phyloP scores from a whole-genome alignment of 2,888 invertebrate genomes.

The Drosophila antonietae region DNA sequence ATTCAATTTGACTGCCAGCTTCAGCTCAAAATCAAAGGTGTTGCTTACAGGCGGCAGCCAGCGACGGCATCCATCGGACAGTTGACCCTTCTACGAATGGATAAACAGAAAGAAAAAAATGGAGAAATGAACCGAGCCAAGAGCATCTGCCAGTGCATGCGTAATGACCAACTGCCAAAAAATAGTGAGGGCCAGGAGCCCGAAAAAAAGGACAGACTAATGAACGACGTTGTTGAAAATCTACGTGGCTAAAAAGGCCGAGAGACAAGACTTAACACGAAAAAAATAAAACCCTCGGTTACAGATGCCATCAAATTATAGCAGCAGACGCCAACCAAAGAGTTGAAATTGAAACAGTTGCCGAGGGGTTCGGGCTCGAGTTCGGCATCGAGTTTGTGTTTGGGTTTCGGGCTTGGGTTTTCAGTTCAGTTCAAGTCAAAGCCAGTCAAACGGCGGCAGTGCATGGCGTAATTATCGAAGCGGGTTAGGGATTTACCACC shows the following conservation, averaged over 20 bases:
- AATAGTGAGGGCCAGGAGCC: constrained; percentile 58
- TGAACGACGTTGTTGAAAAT: constrained; percentile 75
- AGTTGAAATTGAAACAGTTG: constrained; percentile 71
- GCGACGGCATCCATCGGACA: constrained; percentile 45
- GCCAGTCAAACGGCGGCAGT: constrained; percentile 63
- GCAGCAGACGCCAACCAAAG: constrained; percentile 58
- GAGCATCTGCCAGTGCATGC: constrained; percentile 82
- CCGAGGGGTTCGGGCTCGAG: constrained; percentile 62
- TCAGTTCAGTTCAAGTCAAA: constrained; percentile 57
- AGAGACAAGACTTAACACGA: constrained; percentile 11
- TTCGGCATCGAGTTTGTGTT: constrained; percentile 18
- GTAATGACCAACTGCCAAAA: constrained; percentile 82
- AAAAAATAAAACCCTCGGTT: constrained; percentile 55
- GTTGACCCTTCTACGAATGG: constrained; percentile 75
- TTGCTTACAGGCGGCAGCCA: constrained; percentile 68
- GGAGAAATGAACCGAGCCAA: constrained; percentile 29
- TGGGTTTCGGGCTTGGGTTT: constrained; percentile 25
- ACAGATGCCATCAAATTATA: constrained; percentile 74
- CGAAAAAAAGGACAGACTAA: constrained; percentile 61
- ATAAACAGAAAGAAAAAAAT: constrained; percentile 28
- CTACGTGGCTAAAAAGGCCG: constrained; percentile 65
- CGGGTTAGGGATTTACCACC: constrained; percentile 78
- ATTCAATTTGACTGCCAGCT: constrained; percentile 71
- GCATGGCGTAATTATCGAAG: constrained; percentile 72
- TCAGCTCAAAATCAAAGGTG: constrained; percentile 79